These are phyloP conservation scores for Seriola rivoliana DNA, from an alignment of 2,113 vertebrate species.

Conservation along the genomic window DNA sequence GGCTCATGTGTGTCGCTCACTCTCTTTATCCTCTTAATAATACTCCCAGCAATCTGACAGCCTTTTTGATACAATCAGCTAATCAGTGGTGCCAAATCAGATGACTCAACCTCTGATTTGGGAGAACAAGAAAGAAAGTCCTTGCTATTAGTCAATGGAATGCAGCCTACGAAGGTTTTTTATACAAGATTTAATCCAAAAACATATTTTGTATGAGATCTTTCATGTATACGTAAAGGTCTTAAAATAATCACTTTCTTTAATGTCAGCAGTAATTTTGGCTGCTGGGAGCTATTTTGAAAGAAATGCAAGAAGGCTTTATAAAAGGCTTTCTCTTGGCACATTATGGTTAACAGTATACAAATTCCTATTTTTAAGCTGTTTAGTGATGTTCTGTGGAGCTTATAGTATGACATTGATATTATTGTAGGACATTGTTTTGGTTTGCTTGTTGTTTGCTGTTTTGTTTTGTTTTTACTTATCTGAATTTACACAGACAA, in stretches of 20 bases:
- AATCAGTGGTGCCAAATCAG: conserved; percentile 21
- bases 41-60: conserved; percentile 27
- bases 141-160: background rate
- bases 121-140: conserved; percentile 4
- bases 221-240: background rate
- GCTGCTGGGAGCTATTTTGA: background rate
- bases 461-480: conserved; percentile 48
- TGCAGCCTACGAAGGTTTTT: background rate
- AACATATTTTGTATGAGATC: background rate
- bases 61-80: conserved; percentile 36
- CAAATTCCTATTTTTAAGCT: background rate
- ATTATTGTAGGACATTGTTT: conserved; percentile 48
- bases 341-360: background rate
- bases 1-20: conserved; percentile 34
- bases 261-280: background rate
- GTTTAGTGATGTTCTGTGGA: conserved; percentile 4
- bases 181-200: background rate
- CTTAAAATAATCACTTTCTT: background rate
- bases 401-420: conserved; percentile 47
- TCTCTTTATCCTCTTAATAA: conserved; percentile 49
- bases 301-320: background rate
- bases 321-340: background rate
- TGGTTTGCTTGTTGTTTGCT: conserved; percentile 38
- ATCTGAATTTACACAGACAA: conserved; percentile 69
- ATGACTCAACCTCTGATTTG: conserved; percentile 15